Percentiles rank a stretch among this genome's conserved stretches.
phyloP scores from a whole-genome alignment of 2,888 invertebrate genomes.

The Harpagoxenus sublaevis region DNA sequence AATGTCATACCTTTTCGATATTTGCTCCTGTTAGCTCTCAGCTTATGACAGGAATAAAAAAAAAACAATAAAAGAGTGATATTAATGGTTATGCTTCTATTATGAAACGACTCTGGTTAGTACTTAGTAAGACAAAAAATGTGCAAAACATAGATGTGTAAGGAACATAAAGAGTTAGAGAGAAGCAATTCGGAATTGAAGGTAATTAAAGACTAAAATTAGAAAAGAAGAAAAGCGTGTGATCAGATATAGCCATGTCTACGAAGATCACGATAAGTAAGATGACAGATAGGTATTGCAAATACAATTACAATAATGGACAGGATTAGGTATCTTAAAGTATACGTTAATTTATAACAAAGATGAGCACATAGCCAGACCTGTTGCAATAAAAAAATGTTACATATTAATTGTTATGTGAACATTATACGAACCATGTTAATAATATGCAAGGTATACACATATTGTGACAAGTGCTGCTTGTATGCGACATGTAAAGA shows the following conservation, averaged over 20 bases:
- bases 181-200: conserved; percentile 70
- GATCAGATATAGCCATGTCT: conserved; percentile 83
- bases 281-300: conserved; percentile 76
- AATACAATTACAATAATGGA: conserved; percentile 77
- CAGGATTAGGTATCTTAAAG: conserved; percentile 82
- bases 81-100: conserved; percentile 59
- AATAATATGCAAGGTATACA: conserved; percentile 57
- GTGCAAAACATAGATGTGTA: conserved; percentile 36
- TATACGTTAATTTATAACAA: conserved; percentile 83
- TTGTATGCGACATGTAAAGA: not conserved
- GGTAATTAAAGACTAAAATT: conserved; percentile 68
- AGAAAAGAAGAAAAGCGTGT: conserved; percentile 73
- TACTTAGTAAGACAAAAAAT: conserved; percentile 9
- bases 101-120: conserved; percentile 30
- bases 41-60: conserved; percentile 72
- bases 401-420: conserved; percentile 74
- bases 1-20: conserved; percentile 76
- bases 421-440: conserved; percentile 26
- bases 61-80: conserved; percentile 56
- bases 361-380: conserved; percentile 83
- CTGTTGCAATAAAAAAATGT: conserved; percentile 84
- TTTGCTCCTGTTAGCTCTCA: conserved; percentile 74
- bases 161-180: conserved; percentile 54
- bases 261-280: conserved; percentile 76
- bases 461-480: conserved; percentile 52